Percentiles rank a stretch among this genome's conserved stretches.
These are phyloP conservation scores for Zosterops hypoxanthus DNA, from an alignment of 2,113 vertebrate genomes.

Conservation along the genomic window DNA sequence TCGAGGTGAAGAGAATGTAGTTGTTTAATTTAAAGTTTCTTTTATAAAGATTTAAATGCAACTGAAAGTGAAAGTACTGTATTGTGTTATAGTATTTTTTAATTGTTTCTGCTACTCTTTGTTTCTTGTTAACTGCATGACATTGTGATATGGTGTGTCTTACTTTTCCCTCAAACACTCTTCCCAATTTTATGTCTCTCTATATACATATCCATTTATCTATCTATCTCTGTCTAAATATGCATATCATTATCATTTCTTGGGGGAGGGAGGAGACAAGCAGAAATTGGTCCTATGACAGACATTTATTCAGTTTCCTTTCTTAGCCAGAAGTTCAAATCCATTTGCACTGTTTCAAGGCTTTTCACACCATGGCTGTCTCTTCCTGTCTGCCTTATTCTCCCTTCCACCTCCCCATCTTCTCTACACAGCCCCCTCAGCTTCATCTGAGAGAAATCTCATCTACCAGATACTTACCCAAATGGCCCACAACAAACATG, in stretches of 20 bases:
- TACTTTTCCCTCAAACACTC: background rate
- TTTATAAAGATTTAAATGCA: background rate
- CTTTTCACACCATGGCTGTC: background rate
- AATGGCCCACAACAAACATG: background rate
- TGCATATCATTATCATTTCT: background rate
- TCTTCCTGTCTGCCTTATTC: background rate
- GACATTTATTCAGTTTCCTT: background rate
- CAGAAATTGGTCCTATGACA: background rate
- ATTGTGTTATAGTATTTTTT: background rate
- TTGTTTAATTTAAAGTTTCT: background rate
- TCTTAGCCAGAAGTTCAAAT: slow-evolving; percentile 1
- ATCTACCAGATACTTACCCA: background rate
- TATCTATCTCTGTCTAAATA: background rate
- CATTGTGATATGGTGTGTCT: background rate
- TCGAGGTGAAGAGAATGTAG: background rate
- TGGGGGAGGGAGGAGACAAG: background rate
- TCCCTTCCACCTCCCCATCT: background rate
- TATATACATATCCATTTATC: background rate
- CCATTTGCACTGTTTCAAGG: background rate
- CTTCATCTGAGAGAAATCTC: background rate
- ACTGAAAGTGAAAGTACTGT: background rate
- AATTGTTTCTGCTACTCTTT: background rate
- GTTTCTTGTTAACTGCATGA: background rate
- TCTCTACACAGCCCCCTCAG: background rate
- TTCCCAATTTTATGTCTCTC: background rate